Conservation (phyloP, 2,888 invertebrate genomes). For the Coenonympha arcania region DNA sequence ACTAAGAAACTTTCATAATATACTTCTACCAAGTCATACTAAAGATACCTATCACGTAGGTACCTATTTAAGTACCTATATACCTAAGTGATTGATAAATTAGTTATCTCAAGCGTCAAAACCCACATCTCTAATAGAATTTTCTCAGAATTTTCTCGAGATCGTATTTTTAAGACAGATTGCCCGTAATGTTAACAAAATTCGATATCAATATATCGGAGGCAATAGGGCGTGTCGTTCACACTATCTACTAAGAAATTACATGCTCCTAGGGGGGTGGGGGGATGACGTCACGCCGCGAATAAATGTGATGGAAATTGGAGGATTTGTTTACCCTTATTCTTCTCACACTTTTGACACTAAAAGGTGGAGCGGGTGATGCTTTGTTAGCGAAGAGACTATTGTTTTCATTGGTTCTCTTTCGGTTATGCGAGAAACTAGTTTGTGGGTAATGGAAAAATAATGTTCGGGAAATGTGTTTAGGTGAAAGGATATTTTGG, state of each 20-base stretch:
- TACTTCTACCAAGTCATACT: too few species aligned
- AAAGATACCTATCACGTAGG: not conserved
- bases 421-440: slow-evolving; percentile 18
- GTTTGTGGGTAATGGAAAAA: slow-evolving; percentile 21
- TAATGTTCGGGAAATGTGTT: slow-evolving; percentile 9
- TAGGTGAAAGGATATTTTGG: not conserved
- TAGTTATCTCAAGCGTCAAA: not conserved
- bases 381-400: slow-evolving; percentile 36
- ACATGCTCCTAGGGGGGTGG: slow-evolving; percentile 47
- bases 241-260: slow-evolving; percentile 71
- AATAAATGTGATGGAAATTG: slow-evolving; percentile 76
- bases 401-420: slow-evolving; percentile 44
- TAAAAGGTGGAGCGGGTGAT: slow-evolving; percentile 57
- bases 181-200: slow-evolving; percentile 50
- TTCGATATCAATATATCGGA: slow-evolving; percentile 50
- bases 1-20: too few species aligned
- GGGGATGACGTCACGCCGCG: slow-evolving; percentile 47
- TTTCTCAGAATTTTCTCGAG: not conserved
- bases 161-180: slow-evolving; percentile 17
- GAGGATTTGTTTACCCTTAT: slow-evolving; percentile 76
- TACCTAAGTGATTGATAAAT: not conserved
- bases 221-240: slow-evolving; percentile 61
- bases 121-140: not conserved
- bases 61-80: not conserved
- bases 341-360: slow-evolving; percentile 73